Percentiles rank a stretch among this genome's conserved stretches.
Conservation (phyloP, 2,113 vertebrate genomes). For the Microcebus jonahi region DNA sequence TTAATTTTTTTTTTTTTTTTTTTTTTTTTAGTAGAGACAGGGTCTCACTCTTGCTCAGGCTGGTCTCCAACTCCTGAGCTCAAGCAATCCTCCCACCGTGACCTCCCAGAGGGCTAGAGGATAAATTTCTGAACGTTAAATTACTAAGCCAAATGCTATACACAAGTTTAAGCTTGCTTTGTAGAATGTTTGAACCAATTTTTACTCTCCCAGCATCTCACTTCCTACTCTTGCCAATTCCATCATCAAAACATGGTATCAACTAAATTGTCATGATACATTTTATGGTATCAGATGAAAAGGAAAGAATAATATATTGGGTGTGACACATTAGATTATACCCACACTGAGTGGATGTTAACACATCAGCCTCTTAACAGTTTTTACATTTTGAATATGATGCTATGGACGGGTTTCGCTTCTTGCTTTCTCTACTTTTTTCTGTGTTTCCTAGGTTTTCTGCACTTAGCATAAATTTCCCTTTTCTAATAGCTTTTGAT, state of each 20-base stretch:
- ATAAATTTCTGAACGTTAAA: slow-evolving; percentile 5
- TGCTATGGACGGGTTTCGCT: background rate
- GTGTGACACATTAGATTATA: background rate
- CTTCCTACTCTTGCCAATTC: background rate
- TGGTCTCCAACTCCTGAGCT: background rate
- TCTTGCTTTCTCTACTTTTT: background rate
- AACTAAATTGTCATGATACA: background rate
- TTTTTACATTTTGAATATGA: background rate
- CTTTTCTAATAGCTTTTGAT: background rate
- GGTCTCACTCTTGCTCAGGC: background rate
- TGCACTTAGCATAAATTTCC: background rate
- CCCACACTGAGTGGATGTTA: background rate
- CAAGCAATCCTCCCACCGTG: background rate
- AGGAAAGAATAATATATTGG: background rate
- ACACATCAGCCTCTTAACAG: background rate
- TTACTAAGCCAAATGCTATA: background rate
- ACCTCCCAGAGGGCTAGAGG: background rate
- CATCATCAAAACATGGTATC: background rate
- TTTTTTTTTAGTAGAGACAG: background rate
- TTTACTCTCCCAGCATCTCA: background rate
- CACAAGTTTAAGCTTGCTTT: background rate
- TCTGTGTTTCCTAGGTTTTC: background rate
- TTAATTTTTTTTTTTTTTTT: too few species aligned
- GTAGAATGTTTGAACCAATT: background rate
- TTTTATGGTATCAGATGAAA: background rate